Evolutionary conservation across 2,888 invertebrate genomes (phyloP).

Genomic region (Agrotis segetum): DNA sequence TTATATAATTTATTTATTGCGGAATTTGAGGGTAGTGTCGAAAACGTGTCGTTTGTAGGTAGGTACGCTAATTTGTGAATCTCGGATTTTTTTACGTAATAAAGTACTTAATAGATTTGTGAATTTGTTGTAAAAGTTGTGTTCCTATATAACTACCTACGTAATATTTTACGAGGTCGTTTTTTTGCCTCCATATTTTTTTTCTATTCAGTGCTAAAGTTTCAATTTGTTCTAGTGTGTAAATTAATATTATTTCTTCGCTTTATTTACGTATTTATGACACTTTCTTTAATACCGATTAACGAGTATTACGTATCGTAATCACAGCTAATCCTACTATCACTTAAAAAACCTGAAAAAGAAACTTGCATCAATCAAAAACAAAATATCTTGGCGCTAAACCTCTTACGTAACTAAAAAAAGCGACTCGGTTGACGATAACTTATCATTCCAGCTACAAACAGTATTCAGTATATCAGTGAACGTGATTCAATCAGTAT

Average conservation of each 20-base stretch:
- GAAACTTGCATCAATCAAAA: constrained; percentile 72
- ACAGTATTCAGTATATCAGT: constrained; percentile 61
- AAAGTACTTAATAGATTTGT: constrained; percentile 6
- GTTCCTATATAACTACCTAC: background rate
- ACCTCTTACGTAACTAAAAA: constrained; percentile 71
- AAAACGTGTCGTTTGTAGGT: constrained; percentile 4
- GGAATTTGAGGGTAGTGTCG: constrained; percentile 9
- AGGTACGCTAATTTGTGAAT: constrained; percentile 29
- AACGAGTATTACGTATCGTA: constrained; percentile 26
- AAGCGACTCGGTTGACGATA: constrained; percentile 71
- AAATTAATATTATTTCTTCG: constrained; percentile 5
- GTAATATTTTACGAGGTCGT: background rate
- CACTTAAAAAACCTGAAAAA: constrained; percentile 59
- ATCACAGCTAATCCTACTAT: constrained; percentile 47
- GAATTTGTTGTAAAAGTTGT: background rate
- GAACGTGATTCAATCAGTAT: constrained; percentile 76
- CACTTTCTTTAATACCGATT: constrained; percentile 36
- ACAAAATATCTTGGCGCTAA: constrained; percentile 61
- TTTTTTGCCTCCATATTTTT: background rate
- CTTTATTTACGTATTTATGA: constrained; percentile 32
- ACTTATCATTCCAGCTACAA: constrained; percentile 69
- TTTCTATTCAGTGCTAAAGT: no score
- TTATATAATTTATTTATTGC: constrained; percentile 51
- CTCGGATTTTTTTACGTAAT: constrained; percentile 4
- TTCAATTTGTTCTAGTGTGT: no score